Evolutionary conservation across 2,888 invertebrate species (phyloP), one percentile per base, ranked within the genome.

Genomic region (Teleogryllus oceanicus): DNA sequence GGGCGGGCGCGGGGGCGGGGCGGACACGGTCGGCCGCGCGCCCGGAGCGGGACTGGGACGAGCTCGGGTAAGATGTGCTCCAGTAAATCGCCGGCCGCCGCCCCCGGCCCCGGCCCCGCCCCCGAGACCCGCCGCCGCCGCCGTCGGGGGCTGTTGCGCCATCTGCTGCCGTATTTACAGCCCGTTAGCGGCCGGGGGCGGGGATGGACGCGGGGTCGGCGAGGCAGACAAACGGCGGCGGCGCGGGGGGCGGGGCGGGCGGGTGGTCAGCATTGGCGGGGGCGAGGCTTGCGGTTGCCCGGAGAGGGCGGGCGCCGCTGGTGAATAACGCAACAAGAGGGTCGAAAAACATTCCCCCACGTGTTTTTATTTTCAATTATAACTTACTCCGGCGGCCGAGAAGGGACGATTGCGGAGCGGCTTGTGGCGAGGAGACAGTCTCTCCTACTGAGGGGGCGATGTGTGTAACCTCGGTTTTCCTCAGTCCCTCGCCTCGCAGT

Each of bases 91-190:
- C 62, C 62, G 62, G n/a, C 62, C 62, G 62, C 62, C n/a, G 62
- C 62, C 62, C 8, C 16, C 13, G 62, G 1, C 62, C 5, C 16
- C 62, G 13, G 16, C 8, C n/a, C 62, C 62, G 16, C 16, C 62
- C 16, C n/a, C 62, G 16, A 13, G 16, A 4, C 13, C 62, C 16
- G 16, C n/a, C 62, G 62, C 51, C 51, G 3, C 62, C 62, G 62
- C 62, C 62, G 62, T 18, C n/a, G 62, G 62, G 62, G 62, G 62
- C 62, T 62, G 62, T 62, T 18, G n/a, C 62, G 62, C 62, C 62
- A 62, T 62, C 62, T 62, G 62, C 62, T 62, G 62, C 62, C 62
- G 62, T 62, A 62, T 62, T 62, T 62, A 62, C 62, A 62, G 62
- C 62, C 62, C 62, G 62, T 62, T 62, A 62, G 62, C 62, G 62